Base-by-base conservation (phyloP, 2,888 invertebrate genomes). In the Heteromurus nitidus region DNA sequence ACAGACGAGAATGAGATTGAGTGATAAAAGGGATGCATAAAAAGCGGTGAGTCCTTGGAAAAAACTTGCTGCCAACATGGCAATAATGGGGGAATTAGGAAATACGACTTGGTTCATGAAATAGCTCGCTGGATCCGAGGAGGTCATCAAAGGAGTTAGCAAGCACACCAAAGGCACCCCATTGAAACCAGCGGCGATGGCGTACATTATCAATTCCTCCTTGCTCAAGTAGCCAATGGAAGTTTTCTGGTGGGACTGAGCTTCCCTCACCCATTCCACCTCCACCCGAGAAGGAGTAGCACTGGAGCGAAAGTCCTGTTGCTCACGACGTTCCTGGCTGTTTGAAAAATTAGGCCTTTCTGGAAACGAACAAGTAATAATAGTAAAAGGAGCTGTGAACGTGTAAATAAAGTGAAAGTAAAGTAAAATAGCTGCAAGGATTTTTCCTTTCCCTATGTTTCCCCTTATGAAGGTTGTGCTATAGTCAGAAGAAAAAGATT, bases 1-100 rank as follows among this genome's bases (percentile, higher is more conserved):
- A 24, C 77, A 77, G 47, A 77, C 60, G 62, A 77, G 69, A 53
- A 77, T 64, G 69, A 77, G 77, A 70, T 77, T 77, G 53, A 77
- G 77, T 20, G 77, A 69, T 70, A 77, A 53, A 36, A 77, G 77
- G 47, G 62, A 62, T 22, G 77, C 70, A 77, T 77, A 70, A 42
- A 77, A 77, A 31, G 77, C 62, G 1, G 77, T 77, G n/a, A 77
- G 50, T 31, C 77, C 77, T 77, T 77, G 77, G 53, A 77, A 69
- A 53, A 62, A 50, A 47, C 69, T 70, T n/a, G 77, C 77, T 50
- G 77, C 69, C 36, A 77, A 22, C 77, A 77, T 77, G 42, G 77
- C 77, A 18, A 77, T 31, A 77, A 64, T 77, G 24, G 69, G 70
- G 31, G 69, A 77, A 31, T 70, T 53, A 53, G 69, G 77, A 31